Evolutionary conservation across 2,797 vertebrate genomes (phyloP), one percentile per base, ranked within the genome.

Genomic region (Sebastes nivosus): DNA sequence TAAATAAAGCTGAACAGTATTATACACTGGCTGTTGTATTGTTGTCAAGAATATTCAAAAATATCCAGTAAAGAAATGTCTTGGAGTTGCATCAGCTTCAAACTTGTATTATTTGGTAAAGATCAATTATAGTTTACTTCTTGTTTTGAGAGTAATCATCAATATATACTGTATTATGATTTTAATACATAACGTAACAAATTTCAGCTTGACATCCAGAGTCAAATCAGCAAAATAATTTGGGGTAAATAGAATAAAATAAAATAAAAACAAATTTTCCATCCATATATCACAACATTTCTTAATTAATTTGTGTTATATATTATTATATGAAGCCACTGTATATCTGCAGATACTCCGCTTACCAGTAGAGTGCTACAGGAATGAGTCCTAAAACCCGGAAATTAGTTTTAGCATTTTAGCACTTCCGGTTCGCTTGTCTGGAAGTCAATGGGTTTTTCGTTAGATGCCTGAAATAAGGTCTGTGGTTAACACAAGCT

Each of bases 371-470:
- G 7, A 32, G 30, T 29, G 27, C 27, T 29, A 29, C 27, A 29
- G 27, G 30, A 32, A 32, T 32, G 30, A 32, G 30, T 32, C 0
- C 2, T 38, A 38, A 38, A 38, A 38, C 36, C 0, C 0, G 1
- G 36, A 38, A 38, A 38, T 38, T 5, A 38, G 0, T 38, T 34
- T 34, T 38, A 38, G 36, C 13, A 38, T 38, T 34, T 34, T 38
- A 38, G 36, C 13, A 38, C 13, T 38, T 38, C 36, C 1, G 36
- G 36, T 38, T 38, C 36, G 5, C 36, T 38, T 5, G 1, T 38
- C 36, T 38, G 36, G 36, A 38, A 42, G 38, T 42, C 38, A 42
- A 42, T 42, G 0, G 38, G 1, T 42, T 42, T 42, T 1, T 42
- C 1, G 38, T 42, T 42, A 14, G 38, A 42, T 42, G 38, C 38